Percentiles rank a stretch among this genome's conserved stretches.
Evolutionary conservation across 2,888 invertebrate species (phyloP).

Genomic region (Trimorus sp.): DNA sequence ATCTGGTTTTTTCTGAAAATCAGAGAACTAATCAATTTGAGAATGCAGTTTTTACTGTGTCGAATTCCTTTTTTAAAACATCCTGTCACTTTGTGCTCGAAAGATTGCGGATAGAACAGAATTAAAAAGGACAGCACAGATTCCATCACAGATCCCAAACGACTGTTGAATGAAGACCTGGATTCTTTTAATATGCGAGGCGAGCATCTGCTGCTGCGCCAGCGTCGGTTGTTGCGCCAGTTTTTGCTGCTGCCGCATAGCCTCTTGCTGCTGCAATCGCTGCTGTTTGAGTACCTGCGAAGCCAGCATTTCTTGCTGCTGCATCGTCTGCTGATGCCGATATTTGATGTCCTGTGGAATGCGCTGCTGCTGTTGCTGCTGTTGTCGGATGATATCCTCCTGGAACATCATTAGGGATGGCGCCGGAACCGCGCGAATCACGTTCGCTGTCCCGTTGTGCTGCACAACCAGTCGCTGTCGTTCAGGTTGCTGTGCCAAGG

Average conservation of each 20-base stretch:
- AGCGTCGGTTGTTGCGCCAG: slow-evolving; percentile 67
- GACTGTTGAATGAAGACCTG: slow-evolving; percentile 69
- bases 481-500: slow-evolving; percentile 87
- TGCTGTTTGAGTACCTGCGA: slow-evolving; percentile 77
- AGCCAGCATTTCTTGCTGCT: slow-evolving; percentile 76
- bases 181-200: slow-evolving; percentile 73
- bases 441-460: slow-evolving; percentile 76
- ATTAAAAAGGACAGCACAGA: too few species aligned
- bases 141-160: background rate
- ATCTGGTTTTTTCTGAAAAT: too few species aligned
- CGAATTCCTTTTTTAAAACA: too few species aligned
- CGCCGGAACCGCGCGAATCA: slow-evolving; percentile 66
- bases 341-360: slow-evolving; percentile 49
- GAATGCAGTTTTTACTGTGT: too few species aligned
- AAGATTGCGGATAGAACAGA: too few species aligned
- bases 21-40: too few species aligned
- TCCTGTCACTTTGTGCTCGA: too few species aligned
- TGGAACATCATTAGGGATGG: slow-evolving; percentile 70
- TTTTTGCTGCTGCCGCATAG: slow-evolving; percentile 74
- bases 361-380: slow-evolving; percentile 68
- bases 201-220: slow-evolving; percentile 69
- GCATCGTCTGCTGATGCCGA: slow-evolving; percentile 68
- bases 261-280: slow-evolving; percentile 77
- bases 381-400: slow-evolving; percentile 71
- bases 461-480: slow-evolving; percentile 78